Evolutionary conservation across 2,888 invertebrate species (phyloP).

Genomic region (Nymphalis polychloros): DNA sequence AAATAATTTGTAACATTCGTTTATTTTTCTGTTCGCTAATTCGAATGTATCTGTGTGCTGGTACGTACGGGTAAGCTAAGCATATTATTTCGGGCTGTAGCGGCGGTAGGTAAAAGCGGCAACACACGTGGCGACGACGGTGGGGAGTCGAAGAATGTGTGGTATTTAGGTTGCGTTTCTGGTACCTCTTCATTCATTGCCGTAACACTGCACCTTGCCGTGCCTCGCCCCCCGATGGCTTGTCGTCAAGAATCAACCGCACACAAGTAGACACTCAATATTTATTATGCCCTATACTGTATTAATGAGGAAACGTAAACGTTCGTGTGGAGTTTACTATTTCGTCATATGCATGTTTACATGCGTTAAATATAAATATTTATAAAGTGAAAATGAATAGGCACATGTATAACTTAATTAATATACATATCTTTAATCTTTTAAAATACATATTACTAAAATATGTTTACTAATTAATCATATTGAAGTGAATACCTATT

Average conservation of each 20-base stretch:
- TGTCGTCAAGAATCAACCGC: slow-evolving; percentile 39
- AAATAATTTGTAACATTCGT: slow-evolving; percentile 19
- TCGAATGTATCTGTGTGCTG: slow-evolving; percentile 34
- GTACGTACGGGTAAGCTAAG: slow-evolving; percentile 36
- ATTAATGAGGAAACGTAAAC: slow-evolving; percentile 61
- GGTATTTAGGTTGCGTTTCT: slow-evolving; percentile 81
- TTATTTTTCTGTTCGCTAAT: slow-evolving; percentile 32
- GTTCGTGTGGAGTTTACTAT: slow-evolving; percentile 51
- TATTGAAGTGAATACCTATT: no score
- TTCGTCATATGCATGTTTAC: slow-evolving; percentile 40
- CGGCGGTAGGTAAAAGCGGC: slow-evolving; percentile 71
- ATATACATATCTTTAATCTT: neutral
- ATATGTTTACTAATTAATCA: no score
- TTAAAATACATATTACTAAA: neutral
- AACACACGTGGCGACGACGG: slow-evolving; percentile 69
- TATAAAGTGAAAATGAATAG: slow-evolving; percentile 16
- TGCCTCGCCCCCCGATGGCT: slow-evolving; percentile 36
- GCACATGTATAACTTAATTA: neutral
- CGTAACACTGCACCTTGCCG: slow-evolving; percentile 72
- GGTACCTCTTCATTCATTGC: slow-evolving; percentile 80
- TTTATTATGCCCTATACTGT: slow-evolving; percentile 59
- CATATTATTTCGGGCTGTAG: slow-evolving; percentile 50
- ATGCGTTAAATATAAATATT: slow-evolving; percentile 14
- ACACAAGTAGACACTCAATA: slow-evolving; percentile 48
- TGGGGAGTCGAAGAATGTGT: slow-evolving; percentile 72